phyloP scores from a whole-genome alignment of 2,888 invertebrate species.

The Zygogramma bicolorata region DNA sequence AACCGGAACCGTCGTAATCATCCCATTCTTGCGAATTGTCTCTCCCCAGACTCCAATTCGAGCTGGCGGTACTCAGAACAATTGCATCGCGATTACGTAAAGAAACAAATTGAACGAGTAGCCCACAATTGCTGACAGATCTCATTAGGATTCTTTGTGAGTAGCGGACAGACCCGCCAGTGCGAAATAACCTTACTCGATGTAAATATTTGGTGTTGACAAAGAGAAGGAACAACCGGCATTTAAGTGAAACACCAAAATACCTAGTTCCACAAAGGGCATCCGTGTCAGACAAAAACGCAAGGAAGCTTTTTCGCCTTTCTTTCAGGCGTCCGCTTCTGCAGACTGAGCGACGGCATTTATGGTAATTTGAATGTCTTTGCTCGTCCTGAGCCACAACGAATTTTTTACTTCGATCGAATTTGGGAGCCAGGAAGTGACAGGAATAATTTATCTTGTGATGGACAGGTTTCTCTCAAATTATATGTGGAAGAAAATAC shows the following conservation, averaged over 20 bases:
- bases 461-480: too few species aligned
- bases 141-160: slow-evolving; percentile 25
- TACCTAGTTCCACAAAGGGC: slow-evolving; percentile 22
- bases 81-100: background rate
- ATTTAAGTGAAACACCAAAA: slow-evolving; percentile 32
- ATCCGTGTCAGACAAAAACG: slow-evolving; percentile 7
- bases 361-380: background rate
- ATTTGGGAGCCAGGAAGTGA: too few species aligned
- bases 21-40: too few species aligned
- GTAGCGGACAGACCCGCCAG: background rate
- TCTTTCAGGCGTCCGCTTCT: slow-evolving; percentile 2
- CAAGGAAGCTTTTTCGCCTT: background rate
- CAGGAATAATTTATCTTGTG: too few species aligned
- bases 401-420: too few species aligned
- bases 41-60: background rate
- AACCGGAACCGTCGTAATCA: too few species aligned
- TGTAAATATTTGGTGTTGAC: slow-evolving; percentile 42
- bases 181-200: slow-evolving; percentile 20
- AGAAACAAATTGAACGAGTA: slow-evolving; percentile 26
- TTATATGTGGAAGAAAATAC: too few species aligned
- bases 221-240: slow-evolving; percentile 25
- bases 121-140: slow-evolving; percentile 15
- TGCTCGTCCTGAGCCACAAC: background rate
- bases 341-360: background rate
- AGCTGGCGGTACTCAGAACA: slow-evolving; percentile 3